Evolutionary conservation across 1,140 invertebrate genomes (phyloP).

Genomic region (Listronotus bonariensis): DNA sequence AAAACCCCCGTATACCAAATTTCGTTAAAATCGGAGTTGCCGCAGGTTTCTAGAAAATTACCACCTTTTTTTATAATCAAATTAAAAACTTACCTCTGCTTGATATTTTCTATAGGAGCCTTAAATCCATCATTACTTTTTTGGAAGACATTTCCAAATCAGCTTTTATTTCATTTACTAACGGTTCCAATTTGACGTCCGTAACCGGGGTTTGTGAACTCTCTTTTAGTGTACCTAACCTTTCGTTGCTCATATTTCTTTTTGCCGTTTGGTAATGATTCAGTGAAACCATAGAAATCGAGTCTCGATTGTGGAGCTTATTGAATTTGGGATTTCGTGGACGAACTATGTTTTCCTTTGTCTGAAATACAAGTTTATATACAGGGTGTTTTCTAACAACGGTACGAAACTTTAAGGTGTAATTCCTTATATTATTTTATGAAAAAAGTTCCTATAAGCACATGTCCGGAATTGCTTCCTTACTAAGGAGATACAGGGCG

Average conservation of each 20-base stretch:
- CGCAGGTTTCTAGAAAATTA: too few relatives aligned
- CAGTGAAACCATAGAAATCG: conserved; percentile 34
- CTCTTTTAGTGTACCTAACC: conserved; percentile 11
- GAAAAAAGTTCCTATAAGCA: too few relatives aligned
- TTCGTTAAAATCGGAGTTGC: too few relatives aligned
- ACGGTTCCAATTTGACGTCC: conserved; percentile 41
- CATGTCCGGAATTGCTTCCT: too few relatives aligned
- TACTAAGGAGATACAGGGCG: too few relatives aligned
- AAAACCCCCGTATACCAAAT: too few relatives aligned
- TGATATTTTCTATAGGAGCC: conserved; percentile 37
- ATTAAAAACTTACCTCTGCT: conserved; percentile 23
- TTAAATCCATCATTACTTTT: conserved; percentile 18
- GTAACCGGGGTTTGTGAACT: conserved; percentile 33
- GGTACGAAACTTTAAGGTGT: too few relatives aligned
- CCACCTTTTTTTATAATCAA: not conserved
- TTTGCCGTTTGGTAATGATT: conserved; percentile 19
- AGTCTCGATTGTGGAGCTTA: conserved; percentile 18
- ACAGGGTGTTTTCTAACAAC: too few relatives aligned
- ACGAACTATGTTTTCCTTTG: conserved; percentile 39
- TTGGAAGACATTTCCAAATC: conserved; percentile 3
- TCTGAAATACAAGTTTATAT: conserved; percentile 26
- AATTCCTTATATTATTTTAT: too few relatives aligned
- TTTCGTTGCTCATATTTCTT: conserved; percentile 23
- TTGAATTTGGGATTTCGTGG: conserved; percentile 39
- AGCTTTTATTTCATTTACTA: conserved; percentile 18